Conservation (phyloP, 2,888 invertebrate species). For the Drosophila kambysellisi region DNA sequence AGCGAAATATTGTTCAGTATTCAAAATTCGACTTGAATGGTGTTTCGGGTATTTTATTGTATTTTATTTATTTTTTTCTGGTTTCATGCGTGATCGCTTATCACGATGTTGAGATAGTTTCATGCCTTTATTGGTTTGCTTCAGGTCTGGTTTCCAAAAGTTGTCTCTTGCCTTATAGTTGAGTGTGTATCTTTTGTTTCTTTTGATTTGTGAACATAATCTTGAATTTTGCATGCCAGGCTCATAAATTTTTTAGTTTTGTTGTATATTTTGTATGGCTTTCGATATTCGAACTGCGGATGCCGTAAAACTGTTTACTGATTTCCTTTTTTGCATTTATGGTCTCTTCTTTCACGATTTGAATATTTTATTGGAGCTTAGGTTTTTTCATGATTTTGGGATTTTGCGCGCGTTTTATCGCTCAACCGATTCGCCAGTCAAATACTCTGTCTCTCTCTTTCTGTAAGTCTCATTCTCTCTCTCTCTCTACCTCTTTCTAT, state of each 20-base stretch:
- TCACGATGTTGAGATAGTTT: conserved; percentile 28
- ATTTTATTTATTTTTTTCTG: conserved; percentile 9
- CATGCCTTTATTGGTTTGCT: conserved; percentile 14
- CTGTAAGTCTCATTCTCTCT: not conserved
- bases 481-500: not conserved
- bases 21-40: conserved; percentile 8
- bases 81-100: conserved; percentile 54
- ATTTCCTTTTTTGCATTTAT: conserved; percentile 34
- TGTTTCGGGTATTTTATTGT: conserved; percentile 14
- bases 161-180: conserved; percentile 27
- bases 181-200: conserved; percentile 11
- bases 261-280: conserved; percentile 31
- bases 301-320: conserved; percentile 32
- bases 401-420: conserved; percentile 26
- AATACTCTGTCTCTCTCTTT: not conserved
- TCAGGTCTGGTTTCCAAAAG: conserved; percentile 35
- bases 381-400: conserved; percentile 15
- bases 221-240: conserved; percentile 73
- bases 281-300: conserved; percentile 40
- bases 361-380: conserved; percentile 44
- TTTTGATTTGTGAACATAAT: conserved; percentile 54
- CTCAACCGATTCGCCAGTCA: not conserved
- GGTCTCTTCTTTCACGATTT: conserved; percentile 32
- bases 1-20: conserved; percentile 1
- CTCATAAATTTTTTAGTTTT: conserved; percentile 50